These are phyloP conservation scores for Lepus europaeus DNA, from an alignment of 2,113 vertebrate species.

Conservation along the genomic window DNA sequence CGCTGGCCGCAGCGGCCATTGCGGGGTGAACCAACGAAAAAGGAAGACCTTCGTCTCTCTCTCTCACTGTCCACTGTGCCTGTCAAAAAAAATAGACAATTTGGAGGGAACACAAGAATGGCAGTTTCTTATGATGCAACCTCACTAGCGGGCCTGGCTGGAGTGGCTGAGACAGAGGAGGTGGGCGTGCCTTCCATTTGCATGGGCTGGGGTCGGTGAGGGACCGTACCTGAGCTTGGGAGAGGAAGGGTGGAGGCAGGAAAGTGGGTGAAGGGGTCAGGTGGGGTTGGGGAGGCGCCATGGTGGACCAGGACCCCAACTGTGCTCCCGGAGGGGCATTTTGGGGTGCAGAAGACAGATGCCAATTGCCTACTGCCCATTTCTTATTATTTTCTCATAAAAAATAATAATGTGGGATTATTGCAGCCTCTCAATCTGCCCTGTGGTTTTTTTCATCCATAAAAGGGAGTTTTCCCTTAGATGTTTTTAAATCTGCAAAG, in stretches of 20 bases:
- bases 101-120: background rate
- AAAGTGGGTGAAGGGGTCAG: background rate
- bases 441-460: constrained; percentile 32
- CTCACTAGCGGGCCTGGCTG: background rate
- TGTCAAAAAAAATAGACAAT: too few species aligned
- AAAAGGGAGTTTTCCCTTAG: constrained; percentile 59
- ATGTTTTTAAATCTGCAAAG: constrained; percentile 55
- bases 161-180: background rate
- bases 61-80: too few species aligned
- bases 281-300: accelerated
- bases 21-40: too few species aligned
- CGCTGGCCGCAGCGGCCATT: too few species aligned
- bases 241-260: background rate
- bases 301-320: background rate
- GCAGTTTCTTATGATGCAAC: background rate
- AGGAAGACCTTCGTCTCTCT: too few species aligned
- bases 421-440: background rate
- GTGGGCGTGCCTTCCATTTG: background rate
- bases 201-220: background rate
- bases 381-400: background rate
- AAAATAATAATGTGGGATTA: background rate
- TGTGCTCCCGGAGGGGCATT: background rate
- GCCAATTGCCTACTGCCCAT: background rate
- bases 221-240: background rate
- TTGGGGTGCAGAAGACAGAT: background rate